These are phyloP conservation scores for Empis stercorea DNA, from an alignment of 2,888 invertebrate genomes.

Conservation along the genomic window DNA sequence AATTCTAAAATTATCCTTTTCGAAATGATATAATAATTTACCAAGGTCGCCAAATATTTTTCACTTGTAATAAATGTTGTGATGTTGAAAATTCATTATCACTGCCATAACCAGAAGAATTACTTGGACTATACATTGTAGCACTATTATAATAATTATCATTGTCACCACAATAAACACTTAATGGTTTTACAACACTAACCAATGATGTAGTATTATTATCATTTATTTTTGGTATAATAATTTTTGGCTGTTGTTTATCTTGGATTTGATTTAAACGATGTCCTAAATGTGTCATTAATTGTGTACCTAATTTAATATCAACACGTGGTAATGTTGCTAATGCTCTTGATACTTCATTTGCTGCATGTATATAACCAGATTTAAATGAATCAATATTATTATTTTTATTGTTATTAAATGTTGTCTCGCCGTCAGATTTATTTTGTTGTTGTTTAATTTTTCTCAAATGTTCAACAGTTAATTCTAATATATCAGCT, in stretches of 20 bases:
- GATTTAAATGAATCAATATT: constrained; percentile 70
- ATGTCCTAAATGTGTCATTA: constrained; percentile 83
- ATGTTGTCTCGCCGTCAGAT: constrained; percentile 36
- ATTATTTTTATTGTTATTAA: no score
- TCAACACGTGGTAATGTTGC: constrained; percentile 77
- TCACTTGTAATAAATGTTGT: constrained; percentile 10
- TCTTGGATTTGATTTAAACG: constrained; percentile 45
- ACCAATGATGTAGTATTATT: constrained; percentile 2
- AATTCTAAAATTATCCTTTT: not conserved
- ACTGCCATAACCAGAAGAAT: constrained; percentile 33
- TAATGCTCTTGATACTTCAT: constrained; percentile 74
- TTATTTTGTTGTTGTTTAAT: constrained; percentile 50
- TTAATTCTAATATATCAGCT: constrained; percentile 78
- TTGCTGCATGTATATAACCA: constrained; percentile 79
- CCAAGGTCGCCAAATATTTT: constrained; percentile 32
- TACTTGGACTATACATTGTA: constrained; percentile 23
- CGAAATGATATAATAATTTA: constrained; percentile 16
- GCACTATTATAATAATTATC: not conserved
- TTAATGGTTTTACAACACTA: constrained; percentile 3
- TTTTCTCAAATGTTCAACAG: constrained; percentile 72
- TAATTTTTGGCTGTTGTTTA: not conserved
- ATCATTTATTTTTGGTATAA: not conserved
- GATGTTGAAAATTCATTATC: constrained; percentile 23
- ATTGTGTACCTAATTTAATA: constrained; percentile 68
- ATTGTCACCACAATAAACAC: constrained; percentile 7